Conservation (phyloP, 2,888 invertebrate genomes). For the Drosophila prolongata region DNA sequence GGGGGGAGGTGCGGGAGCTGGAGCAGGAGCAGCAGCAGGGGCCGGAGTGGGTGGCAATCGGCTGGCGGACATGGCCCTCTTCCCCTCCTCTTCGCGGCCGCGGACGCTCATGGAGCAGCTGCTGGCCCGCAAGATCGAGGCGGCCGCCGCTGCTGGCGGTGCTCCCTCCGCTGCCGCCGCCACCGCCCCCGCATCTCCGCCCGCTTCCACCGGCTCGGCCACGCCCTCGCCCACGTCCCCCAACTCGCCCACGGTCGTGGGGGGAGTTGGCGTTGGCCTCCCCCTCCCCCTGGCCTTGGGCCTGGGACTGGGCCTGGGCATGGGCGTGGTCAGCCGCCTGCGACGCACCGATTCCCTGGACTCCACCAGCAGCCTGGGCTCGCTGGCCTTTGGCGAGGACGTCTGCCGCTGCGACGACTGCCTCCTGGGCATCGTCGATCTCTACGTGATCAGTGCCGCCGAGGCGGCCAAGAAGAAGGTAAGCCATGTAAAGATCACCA, state of each 20-base stretch:
- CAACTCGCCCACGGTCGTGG: background rate
- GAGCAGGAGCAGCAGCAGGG: background rate
- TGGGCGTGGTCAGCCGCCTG: slow-evolving; percentile 84
- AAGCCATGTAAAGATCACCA: slow-evolving; percentile 49
- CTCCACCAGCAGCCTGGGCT: slow-evolving; percentile 90
- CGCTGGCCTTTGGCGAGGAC: slow-evolving; percentile 87
- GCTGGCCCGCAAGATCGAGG: slow-evolving; percentile 92
- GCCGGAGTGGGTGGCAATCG: slow-evolving; percentile 2
- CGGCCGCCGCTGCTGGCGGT: slow-evolving; percentile 84
- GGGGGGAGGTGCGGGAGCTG: background rate
- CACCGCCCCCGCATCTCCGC: slow-evolving; percentile 1
- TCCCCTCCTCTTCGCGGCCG: slow-evolving; percentile 87
- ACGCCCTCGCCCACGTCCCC: slow-evolving; percentile 85
- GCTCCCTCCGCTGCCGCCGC: slow-evolving; percentile 85
- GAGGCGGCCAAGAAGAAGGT: slow-evolving; percentile 90
- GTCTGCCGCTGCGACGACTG: slow-evolving; percentile 94
- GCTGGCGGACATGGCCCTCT: slow-evolving; percentile 79
- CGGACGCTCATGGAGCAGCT: slow-evolving; percentile 92
- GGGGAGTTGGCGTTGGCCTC: too few relatives aligned
- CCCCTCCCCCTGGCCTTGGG: slow-evolving; percentile 2
- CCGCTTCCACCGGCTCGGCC: slow-evolving; percentile 25
- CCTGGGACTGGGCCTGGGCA: slow-evolving; percentile 58
- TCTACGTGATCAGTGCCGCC: slow-evolving; percentile 87
- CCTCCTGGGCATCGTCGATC: slow-evolving; percentile 91
- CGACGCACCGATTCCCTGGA: slow-evolving; percentile 92